Percentiles rank a stretch among this genome's conserved stretches.
These are phyloP conservation scores for Steinernema hermaphroditum DNA, from an alignment of 2,888 invertebrate species.

Conservation along the genomic window DNA sequence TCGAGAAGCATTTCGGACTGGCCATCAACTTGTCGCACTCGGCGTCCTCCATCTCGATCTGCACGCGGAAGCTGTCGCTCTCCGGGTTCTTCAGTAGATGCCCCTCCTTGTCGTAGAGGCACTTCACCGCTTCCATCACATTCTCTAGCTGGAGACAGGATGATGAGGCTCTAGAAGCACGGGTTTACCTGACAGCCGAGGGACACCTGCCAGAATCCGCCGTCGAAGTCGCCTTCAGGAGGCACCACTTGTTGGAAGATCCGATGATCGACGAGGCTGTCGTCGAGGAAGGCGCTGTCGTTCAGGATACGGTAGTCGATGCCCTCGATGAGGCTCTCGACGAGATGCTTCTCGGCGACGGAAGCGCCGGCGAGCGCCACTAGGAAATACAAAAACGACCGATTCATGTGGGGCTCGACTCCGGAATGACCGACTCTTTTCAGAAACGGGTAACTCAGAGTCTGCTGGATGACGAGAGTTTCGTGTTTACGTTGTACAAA, in stretches of 20 bases:
- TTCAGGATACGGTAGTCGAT: background rate
- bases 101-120: background rate
- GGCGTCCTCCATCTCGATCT: background rate
- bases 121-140: background rate
- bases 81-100: background rate
- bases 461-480: constrained; percentile 41
- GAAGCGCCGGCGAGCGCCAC: background rate
- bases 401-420: background rate
- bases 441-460: constrained; percentile 28
- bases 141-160: background rate
- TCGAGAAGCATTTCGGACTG: background rate
- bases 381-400: no score
- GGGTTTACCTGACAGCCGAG: background rate
- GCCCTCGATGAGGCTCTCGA: background rate
- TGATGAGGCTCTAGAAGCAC: no score
- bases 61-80: background rate
- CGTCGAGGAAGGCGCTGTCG: background rate
- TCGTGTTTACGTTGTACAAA: constrained; percentile 45
- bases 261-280: background rate
- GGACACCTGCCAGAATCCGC: background rate
- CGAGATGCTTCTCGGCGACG: background rate
- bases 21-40: background rate
- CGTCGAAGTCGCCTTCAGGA: background rate
- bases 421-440: background rate
- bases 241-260: background rate